Conservation (phyloP, 1,140 invertebrate genomes). For the Achroia grisella region DNA sequence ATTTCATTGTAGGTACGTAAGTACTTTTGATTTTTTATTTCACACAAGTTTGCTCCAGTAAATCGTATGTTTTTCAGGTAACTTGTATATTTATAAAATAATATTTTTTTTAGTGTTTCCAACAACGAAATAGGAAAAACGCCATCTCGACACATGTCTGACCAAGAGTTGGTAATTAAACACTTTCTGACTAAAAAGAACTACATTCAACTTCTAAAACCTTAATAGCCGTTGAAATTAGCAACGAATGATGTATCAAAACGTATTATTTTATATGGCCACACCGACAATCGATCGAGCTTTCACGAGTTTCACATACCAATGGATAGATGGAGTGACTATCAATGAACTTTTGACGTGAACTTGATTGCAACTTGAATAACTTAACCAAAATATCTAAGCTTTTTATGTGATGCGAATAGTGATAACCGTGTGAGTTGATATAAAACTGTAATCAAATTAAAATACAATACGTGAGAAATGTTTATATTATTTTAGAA, state of each 20-base stretch:
- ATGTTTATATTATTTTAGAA: constrained; percentile 23
- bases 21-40: not conserved
- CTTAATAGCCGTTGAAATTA: constrained; percentile 10
- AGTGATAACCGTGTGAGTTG: constrained; percentile 33
- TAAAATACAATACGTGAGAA: constrained; percentile 32
- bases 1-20: constrained; percentile 27
- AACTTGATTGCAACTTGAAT: constrained; percentile 65
- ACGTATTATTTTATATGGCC: constrained; percentile 4
- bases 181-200: constrained; percentile 41
- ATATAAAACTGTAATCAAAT: constrained; percentile 20
- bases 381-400: constrained; percentile 68
- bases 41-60: no score
- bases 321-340: constrained; percentile 47
- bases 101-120: constrained; percentile 11
- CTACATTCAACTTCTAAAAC: constrained; percentile 38
- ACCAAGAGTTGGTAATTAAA: constrained; percentile 39
- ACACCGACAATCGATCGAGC: constrained; percentile 46
- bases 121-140: constrained; percentile 9
- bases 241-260: not conserved
- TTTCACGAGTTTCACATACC: constrained; percentile 45
- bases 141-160: constrained; percentile 27
- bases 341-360: constrained; percentile 69
- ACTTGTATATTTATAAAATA: no score
- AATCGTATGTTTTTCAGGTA: no score
- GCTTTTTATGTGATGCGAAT: constrained; percentile 51